phyloP scores from a whole-genome alignment of 2,113 vertebrate species.

The Siphamia tubifer region DNA sequence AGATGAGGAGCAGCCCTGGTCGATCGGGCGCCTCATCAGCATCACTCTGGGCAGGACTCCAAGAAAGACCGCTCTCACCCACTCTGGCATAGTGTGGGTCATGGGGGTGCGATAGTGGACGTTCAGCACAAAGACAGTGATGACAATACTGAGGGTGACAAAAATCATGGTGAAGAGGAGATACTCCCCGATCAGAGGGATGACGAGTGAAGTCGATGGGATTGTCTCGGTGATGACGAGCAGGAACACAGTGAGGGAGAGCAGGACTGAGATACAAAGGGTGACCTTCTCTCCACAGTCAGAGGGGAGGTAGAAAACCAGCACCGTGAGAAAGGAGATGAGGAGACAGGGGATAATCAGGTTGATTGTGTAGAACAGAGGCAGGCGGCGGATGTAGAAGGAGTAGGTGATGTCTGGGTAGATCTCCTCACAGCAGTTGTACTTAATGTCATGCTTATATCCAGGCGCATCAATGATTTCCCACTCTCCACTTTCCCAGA shows the following conservation, averaged over 20 bases:
- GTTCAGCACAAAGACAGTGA: slow-evolving; percentile 94
- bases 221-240: slow-evolving; percentile 96
- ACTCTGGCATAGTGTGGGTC: slow-evolving; percentile 89
- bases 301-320: slow-evolving; percentile 94
- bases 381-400: slow-evolving; percentile 92
- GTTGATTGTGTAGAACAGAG: slow-evolving; percentile 95
- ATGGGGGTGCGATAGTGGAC: slow-evolving; percentile 91
- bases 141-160: slow-evolving; percentile 92
- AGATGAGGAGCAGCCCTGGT: slow-evolving; percentile 70
- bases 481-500: slow-evolving; percentile 97
- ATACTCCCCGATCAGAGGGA: slow-evolving; percentile 93
- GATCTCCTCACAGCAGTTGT: slow-evolving; percentile 97
- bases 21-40: slow-evolving; percentile 87
- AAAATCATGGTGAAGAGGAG: slow-evolving; percentile 99
- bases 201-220: slow-evolving; percentile 92
- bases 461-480: slow-evolving; percentile 94
- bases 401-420: slow-evolving; percentile 97
- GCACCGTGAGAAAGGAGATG: slow-evolving; percentile 91
- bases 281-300: slow-evolving; percentile 96
- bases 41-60: slow-evolving; percentile 84
- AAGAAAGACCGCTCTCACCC: slow-evolving; percentile 88
- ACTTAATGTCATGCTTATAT: slow-evolving; percentile 97
- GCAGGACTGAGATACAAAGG: slow-evolving; percentile 93
- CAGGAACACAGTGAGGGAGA: slow-evolving; percentile 94
- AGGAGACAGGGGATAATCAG: slow-evolving; percentile 95